Conservation (phyloP, 2,888 invertebrate species). For the Frankliniella intonsa region DNA sequence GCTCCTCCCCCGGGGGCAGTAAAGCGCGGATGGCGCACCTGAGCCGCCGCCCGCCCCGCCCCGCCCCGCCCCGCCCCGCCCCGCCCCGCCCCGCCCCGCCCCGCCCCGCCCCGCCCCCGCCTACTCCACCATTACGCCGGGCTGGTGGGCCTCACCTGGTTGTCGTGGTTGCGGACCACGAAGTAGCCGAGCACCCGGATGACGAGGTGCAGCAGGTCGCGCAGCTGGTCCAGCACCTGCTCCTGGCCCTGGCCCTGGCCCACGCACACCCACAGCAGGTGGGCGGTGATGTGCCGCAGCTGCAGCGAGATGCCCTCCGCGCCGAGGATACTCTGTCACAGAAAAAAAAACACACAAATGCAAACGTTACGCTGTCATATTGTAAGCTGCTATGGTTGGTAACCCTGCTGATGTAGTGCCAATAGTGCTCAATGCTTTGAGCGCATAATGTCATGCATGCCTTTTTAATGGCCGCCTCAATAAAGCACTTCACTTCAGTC, state of each 20-base stretch:
- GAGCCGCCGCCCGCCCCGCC: neutral
- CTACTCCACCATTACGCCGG: neutral
- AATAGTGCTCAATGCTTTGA: too few relatives aligned
- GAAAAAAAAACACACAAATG: constrained; percentile 32
- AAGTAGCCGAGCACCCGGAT: constrained; percentile 79
- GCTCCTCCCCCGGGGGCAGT: neutral
- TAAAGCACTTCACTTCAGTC: too few relatives aligned
- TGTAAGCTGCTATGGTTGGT: too few relatives aligned
- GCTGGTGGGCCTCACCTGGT: constrained; percentile 57
- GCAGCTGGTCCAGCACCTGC: constrained; percentile 47
- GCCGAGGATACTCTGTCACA: constrained; percentile 64
- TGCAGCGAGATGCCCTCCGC: constrained; percentile 82
- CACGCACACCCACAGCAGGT: constrained; percentile 64
- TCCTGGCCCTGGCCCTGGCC: constrained; percentile 53
- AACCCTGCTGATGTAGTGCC: too few relatives aligned
- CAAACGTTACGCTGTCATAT: too few relatives aligned
- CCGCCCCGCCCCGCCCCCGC: neutral
- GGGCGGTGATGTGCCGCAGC: constrained; percentile 78
- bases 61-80: neutral
- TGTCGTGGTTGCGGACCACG: constrained; percentile 70
- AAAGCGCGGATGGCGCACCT: constrained; percentile 4
- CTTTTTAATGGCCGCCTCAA: too few relatives aligned
- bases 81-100: neutral
- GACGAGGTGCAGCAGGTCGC: constrained; percentile 63
- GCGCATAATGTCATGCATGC: too few relatives aligned